Conservation (phyloP, 2,888 invertebrate genomes). For the Oscheius sp. region DNA sequence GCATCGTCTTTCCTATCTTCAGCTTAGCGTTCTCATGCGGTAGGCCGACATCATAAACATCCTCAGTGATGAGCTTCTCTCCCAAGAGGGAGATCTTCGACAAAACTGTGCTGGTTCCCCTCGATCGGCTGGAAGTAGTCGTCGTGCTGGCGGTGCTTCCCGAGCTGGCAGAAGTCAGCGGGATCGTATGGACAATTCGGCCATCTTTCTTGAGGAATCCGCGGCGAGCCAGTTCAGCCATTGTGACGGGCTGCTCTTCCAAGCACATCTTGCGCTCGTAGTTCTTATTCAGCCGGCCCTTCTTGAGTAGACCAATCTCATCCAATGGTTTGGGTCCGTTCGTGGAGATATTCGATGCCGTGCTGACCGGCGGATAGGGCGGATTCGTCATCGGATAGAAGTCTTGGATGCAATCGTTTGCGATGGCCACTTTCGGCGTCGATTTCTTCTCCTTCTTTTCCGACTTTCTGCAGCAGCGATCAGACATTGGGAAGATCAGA, state of each 20-base stretch:
- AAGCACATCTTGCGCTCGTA: background rate
- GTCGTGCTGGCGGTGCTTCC: background rate
- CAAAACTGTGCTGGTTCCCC: background rate
- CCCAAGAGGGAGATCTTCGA: background rate
- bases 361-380: background rate
- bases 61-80: background rate
- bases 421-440: background rate
- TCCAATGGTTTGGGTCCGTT: background rate
- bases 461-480: no score
- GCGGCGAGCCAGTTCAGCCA: background rate
- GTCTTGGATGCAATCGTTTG: background rate
- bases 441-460: background rate
- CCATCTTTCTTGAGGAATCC: background rate
- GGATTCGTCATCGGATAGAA: background rate
- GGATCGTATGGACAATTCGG: background rate
- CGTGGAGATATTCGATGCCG: background rate
- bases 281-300: background rate
- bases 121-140: background rate
- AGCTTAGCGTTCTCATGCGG: background rate
- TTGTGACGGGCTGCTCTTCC: background rate
- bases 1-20: slow-evolving; percentile 1
- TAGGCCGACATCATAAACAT: background rate
- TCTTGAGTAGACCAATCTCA: slow-evolving; percentile 7
- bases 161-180: background rate
- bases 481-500: no score